Conservation (phyloP, 2,113 vertebrate genomes). For the Pseudorasbora parva region DNA sequence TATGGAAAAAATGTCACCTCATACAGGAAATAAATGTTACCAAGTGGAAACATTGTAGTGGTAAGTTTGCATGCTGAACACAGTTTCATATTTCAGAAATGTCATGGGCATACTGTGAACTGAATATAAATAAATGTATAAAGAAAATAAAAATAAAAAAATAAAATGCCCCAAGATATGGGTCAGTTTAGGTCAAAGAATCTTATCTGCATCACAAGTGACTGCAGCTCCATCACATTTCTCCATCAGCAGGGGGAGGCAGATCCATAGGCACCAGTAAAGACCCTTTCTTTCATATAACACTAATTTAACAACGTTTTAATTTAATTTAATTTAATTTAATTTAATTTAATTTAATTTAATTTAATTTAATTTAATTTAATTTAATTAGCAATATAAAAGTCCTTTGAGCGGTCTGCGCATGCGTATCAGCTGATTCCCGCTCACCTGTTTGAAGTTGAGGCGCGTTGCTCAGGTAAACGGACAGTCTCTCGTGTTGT, state of each 20-base stretch:
- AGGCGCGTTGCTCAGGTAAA: background rate
- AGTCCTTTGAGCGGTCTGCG: background rate
- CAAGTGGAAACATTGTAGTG: background rate
- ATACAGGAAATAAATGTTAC: background rate
- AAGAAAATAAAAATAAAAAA: no score
- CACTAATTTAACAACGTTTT: no score
- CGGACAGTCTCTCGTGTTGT: background rate
- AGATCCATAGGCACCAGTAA: no score
- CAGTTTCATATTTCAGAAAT: background rate
- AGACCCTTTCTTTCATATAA: no score
- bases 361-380: background rate
- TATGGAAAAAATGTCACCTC: background rate
- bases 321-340: background rate
- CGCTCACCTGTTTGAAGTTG: background rate
- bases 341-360: background rate
- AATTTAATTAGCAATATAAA: background rate
- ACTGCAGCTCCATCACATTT: no score
- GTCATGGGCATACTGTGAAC: no score
- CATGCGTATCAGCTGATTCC: conserved; percentile 11
- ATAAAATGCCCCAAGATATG: no score
- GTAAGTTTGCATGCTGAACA: background rate
- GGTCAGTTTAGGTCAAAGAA: no score
- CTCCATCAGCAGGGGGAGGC: no score
- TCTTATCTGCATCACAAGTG: no score
- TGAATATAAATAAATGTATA: no score